Conservation (phyloP, 2,797 vertebrate species). For the Oryzias dopingdopingensis region DNA sequence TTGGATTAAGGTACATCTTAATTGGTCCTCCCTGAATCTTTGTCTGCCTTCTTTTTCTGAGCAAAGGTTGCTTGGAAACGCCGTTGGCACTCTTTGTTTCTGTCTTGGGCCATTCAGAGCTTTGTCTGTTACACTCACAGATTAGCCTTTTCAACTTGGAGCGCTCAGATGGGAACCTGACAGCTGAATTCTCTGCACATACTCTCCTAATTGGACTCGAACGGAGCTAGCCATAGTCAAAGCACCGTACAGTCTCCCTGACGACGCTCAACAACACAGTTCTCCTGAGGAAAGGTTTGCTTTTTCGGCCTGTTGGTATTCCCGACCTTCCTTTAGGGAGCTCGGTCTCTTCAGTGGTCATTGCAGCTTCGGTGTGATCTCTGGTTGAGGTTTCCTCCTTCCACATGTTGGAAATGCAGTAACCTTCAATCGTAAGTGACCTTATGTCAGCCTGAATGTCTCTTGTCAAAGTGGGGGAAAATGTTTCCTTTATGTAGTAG, state of each 20-base stretch:
- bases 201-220: constrained; percentile 61
- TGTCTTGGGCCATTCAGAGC: constrained; percentile 16
- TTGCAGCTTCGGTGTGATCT: too few relatives aligned
- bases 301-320: constrained; percentile 4
- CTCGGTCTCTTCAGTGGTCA: too few relatives aligned
- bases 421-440: too few relatives aligned
- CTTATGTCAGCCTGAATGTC: too few relatives aligned
- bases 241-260: constrained; percentile 43
- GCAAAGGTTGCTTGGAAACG: constrained; percentile 30
- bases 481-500: too few relatives aligned
- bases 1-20: neutral
- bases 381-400: too few relatives aligned
- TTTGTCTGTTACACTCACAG: constrained; percentile 24
- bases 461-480: too few relatives aligned
- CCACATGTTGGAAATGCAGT: too few relatives aligned
- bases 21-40: neutral
- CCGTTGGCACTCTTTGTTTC: constrained; percentile 20
- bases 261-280: constrained; percentile 26
- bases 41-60: neutral
- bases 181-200: constrained; percentile 49
- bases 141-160: constrained; percentile 51
- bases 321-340: neutral
- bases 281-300: constrained; percentile 21
- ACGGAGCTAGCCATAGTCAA: constrained; percentile 27
- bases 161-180: constrained; percentile 30